Base-by-base conservation (phyloP, 2,888 invertebrate genomes). In the Epsilonema sp. region DNA sequence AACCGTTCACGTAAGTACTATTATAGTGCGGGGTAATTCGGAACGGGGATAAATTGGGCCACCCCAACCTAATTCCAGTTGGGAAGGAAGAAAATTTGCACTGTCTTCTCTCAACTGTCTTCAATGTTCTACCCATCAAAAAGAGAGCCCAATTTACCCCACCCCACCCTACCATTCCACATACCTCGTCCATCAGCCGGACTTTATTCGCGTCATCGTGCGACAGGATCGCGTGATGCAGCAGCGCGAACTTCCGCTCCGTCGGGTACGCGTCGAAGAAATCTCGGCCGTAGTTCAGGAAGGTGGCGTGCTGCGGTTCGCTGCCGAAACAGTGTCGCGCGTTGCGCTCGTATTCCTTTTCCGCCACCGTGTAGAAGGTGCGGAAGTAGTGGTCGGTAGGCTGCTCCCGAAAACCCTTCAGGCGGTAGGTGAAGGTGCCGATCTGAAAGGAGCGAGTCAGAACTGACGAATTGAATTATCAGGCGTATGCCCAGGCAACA, bases 361-460 rank as follows among this genome's bases (percentile, higher is more conserved):
- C 54, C 2, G 58, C 55, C 3, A 56, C 54, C 2, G 60, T 19
- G 43, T 50, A 53, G 51, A 61, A 67, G 3, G 64, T 56, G 20
- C 65, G 51, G 57, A 63, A 58, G 47, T 62, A 65, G 51, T 67
- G 64, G 49, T 66, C 64, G 0, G 65, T 64, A 0, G 67, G 67
- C 46, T 56, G 61, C 0, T 60, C 41, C 37, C 56, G 53, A 52
- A 67, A 68, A 1, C 67, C 67, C 36, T 61, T 47, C 60, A 67
- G 58, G 25, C 67, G 49, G 31, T 58, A 57, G n/a, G 59, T 60
- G 46, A 67, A 67, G 1, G 66, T 66, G 2, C 67, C 67, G 5
- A 61, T 54, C n/a, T n/a, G n/a, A n/a, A n/a, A n/a, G n/a, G n/a
- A n/a, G n/a, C n/a, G n/a, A n/a, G 8, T 51, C 26, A 0, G 64